Percentiles rank a stretch among this genome's conserved stretches.
phyloP scores from a whole-genome alignment of 2,113 vertebrate genomes.

The Bungarus multicinctus region DNA sequence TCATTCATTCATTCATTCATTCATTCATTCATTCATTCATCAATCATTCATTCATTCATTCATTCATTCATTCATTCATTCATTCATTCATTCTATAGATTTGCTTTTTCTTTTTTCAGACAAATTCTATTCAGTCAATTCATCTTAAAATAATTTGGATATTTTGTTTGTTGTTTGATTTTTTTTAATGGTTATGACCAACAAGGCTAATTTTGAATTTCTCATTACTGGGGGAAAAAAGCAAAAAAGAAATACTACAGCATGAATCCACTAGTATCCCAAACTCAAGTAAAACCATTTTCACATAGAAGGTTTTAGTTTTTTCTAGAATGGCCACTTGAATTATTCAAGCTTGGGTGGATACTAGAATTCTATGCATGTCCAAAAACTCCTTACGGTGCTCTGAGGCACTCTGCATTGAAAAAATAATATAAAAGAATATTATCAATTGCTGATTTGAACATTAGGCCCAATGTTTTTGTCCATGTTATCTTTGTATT shows the following conservation, averaged over 20 bases:
- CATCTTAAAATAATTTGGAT: neutral
- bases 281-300: neutral
- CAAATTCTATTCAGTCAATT: neutral
- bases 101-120: neutral
- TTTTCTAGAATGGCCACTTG: neutral
- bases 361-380: neutral
- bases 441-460: neutral
- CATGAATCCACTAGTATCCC: neutral
- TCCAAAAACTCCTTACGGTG: neutral
- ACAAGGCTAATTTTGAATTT: neutral
- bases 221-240: neutral
- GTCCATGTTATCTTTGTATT: neutral
- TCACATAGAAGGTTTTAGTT: neutral
- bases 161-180: neutral
- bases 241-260: neutral
- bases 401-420: neutral
- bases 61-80: no score
- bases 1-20: no score
- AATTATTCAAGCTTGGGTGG: neutral
- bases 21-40: neutral
- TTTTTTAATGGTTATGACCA: neutral
- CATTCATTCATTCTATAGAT: neutral
- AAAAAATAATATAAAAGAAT: neutral
- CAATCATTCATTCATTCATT: no score
- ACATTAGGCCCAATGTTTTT: neutral